phyloP scores from a whole-genome alignment of 2,797 vertebrate genomes.

The Thripadectes ignobilis region DNA sequence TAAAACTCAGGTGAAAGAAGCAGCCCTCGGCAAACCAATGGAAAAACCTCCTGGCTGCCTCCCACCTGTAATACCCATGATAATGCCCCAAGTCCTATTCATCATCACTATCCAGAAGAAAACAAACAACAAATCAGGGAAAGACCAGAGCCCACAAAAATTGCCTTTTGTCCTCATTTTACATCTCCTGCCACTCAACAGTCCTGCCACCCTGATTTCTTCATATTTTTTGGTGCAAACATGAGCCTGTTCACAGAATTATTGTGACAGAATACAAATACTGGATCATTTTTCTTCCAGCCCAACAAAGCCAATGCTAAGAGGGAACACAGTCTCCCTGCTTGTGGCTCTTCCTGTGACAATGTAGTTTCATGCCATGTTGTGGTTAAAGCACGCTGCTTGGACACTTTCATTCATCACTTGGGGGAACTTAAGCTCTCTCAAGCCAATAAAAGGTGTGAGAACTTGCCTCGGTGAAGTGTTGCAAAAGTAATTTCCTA shows the following conservation, averaged over 20 bases:
- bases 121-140: not conserved
- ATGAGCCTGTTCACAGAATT: not conserved
- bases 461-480: not conserved
- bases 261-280: not conserved
- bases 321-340: not conserved
- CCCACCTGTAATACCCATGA: not conserved
- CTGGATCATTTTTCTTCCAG: not conserved
- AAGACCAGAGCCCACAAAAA: not conserved
- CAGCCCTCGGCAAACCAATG: not conserved
- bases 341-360: not conserved
- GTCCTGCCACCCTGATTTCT: not conserved
- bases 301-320: accelerated
- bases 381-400: not conserved
- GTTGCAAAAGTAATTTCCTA: not conserved
- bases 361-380: accelerated
- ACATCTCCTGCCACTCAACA: not conserved
- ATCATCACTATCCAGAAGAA: not conserved
- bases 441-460: not conserved
- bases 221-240: not conserved
- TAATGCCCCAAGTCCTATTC: not conserved
- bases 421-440: not conserved
- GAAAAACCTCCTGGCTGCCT: not conserved
- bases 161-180: not conserved
- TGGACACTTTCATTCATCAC: not conserved
- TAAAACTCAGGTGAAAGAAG: not conserved